These are phyloP conservation scores for Rhamnusium bicolor DNA, from an alignment of 2,888 invertebrate species.

Conservation along the genomic window DNA sequence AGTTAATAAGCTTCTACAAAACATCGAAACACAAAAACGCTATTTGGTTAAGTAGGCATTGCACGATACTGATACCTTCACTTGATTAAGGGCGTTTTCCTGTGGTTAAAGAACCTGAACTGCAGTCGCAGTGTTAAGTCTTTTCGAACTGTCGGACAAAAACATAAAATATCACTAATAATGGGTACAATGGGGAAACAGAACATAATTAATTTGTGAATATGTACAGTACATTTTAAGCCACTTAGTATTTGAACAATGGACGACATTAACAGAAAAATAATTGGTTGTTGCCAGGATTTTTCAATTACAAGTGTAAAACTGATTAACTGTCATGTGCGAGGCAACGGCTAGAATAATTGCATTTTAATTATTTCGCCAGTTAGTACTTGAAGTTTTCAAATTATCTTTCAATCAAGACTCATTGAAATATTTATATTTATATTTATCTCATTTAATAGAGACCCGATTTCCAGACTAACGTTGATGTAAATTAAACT, in stretches of 20 bases:
- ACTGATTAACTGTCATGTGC: neutral
- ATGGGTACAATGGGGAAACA: neutral
- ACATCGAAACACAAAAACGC: constrained; percentile 13
- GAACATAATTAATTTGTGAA: neutral
- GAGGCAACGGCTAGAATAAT: neutral
- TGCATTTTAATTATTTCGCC: neutral
- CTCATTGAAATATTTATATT: neutral
- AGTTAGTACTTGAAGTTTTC: neutral
- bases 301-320: neutral
- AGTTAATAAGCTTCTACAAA: constrained; percentile 23
- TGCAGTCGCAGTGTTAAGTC: constrained; percentile 95
- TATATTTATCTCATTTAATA: neutral
- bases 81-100: constrained; percentile 90
- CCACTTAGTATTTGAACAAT: neutral
- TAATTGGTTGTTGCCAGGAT: neutral
- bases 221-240: neutral
- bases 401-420: neutral
- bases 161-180: constrained; percentile 47
- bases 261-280: neutral
- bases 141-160: constrained; percentile 89
- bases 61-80: constrained; percentile 72
- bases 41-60: constrained; percentile 36
- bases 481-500: too few species aligned
- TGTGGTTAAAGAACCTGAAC: constrained; percentile 96
- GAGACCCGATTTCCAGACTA: too few species aligned